A percentile compares a stretch with the other conserved stretches of the same genome.
Evolutionary conservation across 1,140 invertebrate genomes (phyloP).

Genomic region (Sitophilus oryzae): DNA sequence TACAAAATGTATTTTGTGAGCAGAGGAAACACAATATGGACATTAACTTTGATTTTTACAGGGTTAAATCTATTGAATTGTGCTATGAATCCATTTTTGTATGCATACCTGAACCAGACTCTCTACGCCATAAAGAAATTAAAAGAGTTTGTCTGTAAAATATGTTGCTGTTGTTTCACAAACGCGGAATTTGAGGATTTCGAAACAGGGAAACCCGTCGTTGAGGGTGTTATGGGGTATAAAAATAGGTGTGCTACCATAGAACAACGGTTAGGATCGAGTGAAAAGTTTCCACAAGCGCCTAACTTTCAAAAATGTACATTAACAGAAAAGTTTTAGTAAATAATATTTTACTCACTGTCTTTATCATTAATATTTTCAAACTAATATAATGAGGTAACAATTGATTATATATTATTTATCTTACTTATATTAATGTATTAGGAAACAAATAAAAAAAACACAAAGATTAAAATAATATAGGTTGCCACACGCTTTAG

Average conservation of each 20-base stretch:
- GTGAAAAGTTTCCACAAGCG: conserved; percentile 10
- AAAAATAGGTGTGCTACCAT: neutral
- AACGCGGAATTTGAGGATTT: conserved; percentile 39
- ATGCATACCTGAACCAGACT: conserved; percentile 51
- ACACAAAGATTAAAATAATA: no score
- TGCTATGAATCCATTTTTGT: conserved; percentile 52
- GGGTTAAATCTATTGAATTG: conserved; percentile 48
- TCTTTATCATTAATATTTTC: no score
- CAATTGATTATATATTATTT: no score
- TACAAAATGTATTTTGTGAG: conserved; percentile 15
- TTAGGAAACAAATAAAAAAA: no score
- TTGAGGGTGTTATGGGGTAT: conserved; percentile 10
- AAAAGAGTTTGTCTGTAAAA: conserved; percentile 30
- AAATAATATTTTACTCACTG: neutral
- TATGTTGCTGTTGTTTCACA: conserved; percentile 38
- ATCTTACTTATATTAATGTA: no score
- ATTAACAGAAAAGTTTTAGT: conserved; percentile 5
- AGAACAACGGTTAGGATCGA: neutral
- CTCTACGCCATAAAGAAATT: conserved; percentile 31
- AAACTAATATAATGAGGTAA: no score
- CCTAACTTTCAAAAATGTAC: conserved; percentile 12
- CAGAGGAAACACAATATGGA: conserved; percentile 36
- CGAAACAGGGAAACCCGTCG: conserved; percentile 19
- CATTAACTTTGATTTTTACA: conserved; percentile 46
- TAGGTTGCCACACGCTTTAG: no score